Evolutionary conservation across 2,888 invertebrate genomes (phyloP), one percentile per base, ranked within the genome.

Genomic region (Sipha maydis): DNA sequence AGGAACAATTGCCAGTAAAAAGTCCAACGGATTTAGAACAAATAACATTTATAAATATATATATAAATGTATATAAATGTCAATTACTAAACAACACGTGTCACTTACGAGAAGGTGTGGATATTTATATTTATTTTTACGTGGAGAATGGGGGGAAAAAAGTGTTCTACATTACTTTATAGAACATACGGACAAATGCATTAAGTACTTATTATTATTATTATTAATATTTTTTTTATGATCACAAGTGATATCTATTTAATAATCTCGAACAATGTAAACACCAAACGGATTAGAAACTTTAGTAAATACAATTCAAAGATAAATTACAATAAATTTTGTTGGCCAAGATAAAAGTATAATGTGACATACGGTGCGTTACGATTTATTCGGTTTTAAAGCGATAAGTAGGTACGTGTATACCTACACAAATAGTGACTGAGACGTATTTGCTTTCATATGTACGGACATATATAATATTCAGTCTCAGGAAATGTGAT

Each of bases 271-370:
- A 80, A 80, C 61, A 67, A 56, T 21, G 73, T 56, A 76, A 75
- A 85, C 61, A 48, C 78, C 31, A 31, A 69, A 54, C 38, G 80
- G 86, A 88, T 88, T 88, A 88, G 80, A 75, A 88, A 86, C 79
- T 71, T 75, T 61, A 61, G 75, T 80, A 88, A 80, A 88, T 86
- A 80, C 34, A 88, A 80, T 88, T 88, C 80, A 88, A 61, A 88
- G 75, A 88, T 88, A 88, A 88, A 80, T 86, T 73, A 88, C 38
- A 88, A 73, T 80, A 75, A 88, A 80, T 88, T 88, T 80, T 80
- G 86, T 80, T 41, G n/a, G 21, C 61, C 41, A 31, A 86, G 78
- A 71, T 79, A 85, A 85, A 78, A 48, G 34, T 83, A 38, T 28
- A 28, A 25, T 38, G 67, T n/a, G 56, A 78, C 21, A 76, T 61